Evolutionary conservation across 2,888 invertebrate genomes (phyloP).

Genomic region (Carpatolechia fugitivella): DNA sequence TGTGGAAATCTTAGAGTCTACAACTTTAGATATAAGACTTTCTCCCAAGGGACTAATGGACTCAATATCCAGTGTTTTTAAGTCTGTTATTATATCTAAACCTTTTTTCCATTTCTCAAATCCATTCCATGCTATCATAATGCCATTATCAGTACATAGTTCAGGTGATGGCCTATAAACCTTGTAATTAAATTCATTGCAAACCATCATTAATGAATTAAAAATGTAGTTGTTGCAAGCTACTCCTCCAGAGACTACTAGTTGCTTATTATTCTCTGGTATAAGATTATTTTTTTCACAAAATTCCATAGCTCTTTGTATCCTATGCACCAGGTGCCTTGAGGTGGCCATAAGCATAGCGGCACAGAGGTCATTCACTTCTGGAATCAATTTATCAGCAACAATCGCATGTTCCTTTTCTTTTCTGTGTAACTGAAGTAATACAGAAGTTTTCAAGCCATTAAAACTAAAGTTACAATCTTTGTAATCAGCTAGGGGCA

Average conservation of each 20-base stretch:
- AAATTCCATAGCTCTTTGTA: slow-evolving; percentile 92
- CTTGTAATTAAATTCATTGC: slow-evolving; percentile 82
- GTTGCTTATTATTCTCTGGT: slow-evolving; percentile 77
- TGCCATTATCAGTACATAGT: slow-evolving; percentile 98
- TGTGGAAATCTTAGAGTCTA: slow-evolving; percentile 69
- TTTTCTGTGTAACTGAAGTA: slow-evolving; percentile 74
- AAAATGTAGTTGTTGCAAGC: slow-evolving; percentile 95
- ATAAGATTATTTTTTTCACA: slow-evolving; percentile 82
- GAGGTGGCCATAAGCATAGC: slow-evolving; percentile 86
- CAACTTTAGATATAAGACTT: slow-evolving; percentile 79
- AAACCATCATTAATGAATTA: slow-evolving; percentile 83
- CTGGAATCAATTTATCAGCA: slow-evolving; percentile 86
- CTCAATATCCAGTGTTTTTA: slow-evolving; percentile 82
- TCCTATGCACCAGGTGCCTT: slow-evolving; percentile 89
- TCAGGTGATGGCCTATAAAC: slow-evolving; percentile 88
- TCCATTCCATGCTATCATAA: slow-evolving; percentile 99
- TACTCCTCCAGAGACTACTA: slow-evolving; percentile 96
- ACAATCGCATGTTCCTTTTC: slow-evolving; percentile 80
- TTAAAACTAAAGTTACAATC: slow-evolving; percentile 96
- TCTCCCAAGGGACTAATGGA: slow-evolving; percentile 82
- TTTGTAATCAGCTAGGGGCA: slow-evolving; percentile 81
- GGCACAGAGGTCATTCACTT: slow-evolving; percentile 91
- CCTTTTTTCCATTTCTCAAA: slow-evolving; percentile 85
- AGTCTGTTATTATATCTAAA: slow-evolving; percentile 75
- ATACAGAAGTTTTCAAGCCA: slow-evolving; percentile 86